Evolutionary conservation across 2,888 invertebrate species (phyloP), one percentile per base, ranked within the genome.

Genomic region (Acanthoscelides obtectus): DNA sequence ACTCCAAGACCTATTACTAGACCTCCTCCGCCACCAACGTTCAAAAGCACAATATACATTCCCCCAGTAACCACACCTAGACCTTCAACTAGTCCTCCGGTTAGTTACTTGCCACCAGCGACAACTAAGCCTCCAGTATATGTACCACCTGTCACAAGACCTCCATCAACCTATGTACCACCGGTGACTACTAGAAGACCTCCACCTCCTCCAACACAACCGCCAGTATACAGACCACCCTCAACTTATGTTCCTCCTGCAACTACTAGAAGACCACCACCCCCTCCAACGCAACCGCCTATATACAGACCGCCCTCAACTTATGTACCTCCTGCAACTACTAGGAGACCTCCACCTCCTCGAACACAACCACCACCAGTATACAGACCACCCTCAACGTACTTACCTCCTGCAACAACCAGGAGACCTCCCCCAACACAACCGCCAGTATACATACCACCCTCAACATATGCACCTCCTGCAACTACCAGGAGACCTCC

Each of bases 331-430:
- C 25, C 25, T 5, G 3, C 25, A 25, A 25, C 25, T 25, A 25
- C 25, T 6, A 25, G 25, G 6, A 25, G 25, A 66, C 66, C 66
- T 66, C 66, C 66, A 12, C 66, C n/a, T 19, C 66, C 66, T 21
- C 8, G 17, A 1, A 8, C 12, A 22, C 21, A 8, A 66, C 8
- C 66, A 1, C 66, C 12, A 22, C 21, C 66, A 66, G 22, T 22
- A 21, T 22, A 21, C 66, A 66, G 22, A 22, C 66, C 12, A 12
- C 66, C 66, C 21, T 66, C 22, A 21, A 22, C 22, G n/a, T 66
- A 66, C 22, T 20, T 67, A 21, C 67, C 67, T 20, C 67, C 67
- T 17, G 67, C 25, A 22, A 67, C 67, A 19, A 67, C 67, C 20
- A 20, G 21, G 0, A 67, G 67, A 22, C 67, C 67, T 22, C 20